Evolutionary conservation across 1,140 invertebrate genomes (phyloP), one percentile per base, ranked within the genome.

Genomic region (Atta colombica): DNA sequence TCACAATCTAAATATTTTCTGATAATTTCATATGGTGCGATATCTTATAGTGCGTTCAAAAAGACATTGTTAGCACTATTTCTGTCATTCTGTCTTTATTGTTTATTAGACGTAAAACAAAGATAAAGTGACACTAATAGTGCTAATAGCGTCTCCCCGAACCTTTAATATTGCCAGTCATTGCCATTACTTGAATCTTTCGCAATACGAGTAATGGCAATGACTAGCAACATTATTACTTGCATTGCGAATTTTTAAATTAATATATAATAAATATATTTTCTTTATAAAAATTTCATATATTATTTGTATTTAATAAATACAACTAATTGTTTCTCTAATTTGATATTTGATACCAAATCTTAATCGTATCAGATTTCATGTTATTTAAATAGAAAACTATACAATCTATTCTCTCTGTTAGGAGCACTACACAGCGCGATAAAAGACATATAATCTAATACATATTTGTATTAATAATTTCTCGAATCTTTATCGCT

Each of bases 231-330:
- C 6, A 31, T 31, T 31, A 31, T 39, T 39, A 39, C 0, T 39
- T 39, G 35, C 35, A 8, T 28, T 28, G 21, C 39, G 3, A 18
- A n/a, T 49, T 10, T 31, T 78, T 65, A 21, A 78, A 65, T 35
- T 14, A n/a, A n/a, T n/a, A n/a, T n/a, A n/a, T n/a, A n/a, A n/a
- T n/a, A 65, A 77, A 78, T 6, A 49, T 12, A 12, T 18, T 45
- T 45, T 1, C 6, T 63, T 78, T 31, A 77, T 65, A 25, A 1
- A 65, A 25, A 65, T 49, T 51, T 31, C 3, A 2, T 45, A 6
- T 45, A 65, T 77, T 49, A 63, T 77, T 61, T 77, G 0, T 63
- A 63, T 77, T 77, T 77, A 25, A 61, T 16, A 75, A 35, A 55
- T 71, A 60, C 16, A 25, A 3, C 28, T 35, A 3, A 31, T 72